phyloP scores from a whole-genome alignment of 2,113 vertebrate species.

The Chlamydotis undulata region DNA sequence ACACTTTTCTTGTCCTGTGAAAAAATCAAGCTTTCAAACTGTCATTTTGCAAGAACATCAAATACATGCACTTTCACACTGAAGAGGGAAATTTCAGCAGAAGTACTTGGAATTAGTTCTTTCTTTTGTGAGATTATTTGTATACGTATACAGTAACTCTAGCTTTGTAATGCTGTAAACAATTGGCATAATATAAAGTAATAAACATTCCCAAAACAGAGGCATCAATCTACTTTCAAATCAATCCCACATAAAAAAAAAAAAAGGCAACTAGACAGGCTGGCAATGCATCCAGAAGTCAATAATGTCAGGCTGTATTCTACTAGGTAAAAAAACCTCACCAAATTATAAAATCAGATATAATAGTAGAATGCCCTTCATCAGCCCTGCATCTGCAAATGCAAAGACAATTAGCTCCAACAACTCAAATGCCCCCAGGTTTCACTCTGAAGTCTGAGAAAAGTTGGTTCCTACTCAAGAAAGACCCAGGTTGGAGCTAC shows the following conservation, averaged over 20 bases:
- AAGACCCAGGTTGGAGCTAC: not conserved
- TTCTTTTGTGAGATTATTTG: not conserved
- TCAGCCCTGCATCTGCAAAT: not conserved
- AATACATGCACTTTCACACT: constrained; percentile 7
- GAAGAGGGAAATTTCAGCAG: constrained; percentile 12
- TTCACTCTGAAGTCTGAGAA: not conserved
- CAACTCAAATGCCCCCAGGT: not conserved
- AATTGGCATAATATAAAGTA: not conserved
- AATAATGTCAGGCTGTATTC: not conserved
- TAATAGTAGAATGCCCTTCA: not conserved
- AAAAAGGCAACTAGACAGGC: not conserved
- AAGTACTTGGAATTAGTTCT: not conserved
- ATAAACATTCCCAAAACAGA: not conserved
- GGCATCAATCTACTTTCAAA: not conserved
- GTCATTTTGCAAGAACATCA: constrained; percentile 17
- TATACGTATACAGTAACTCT: not conserved
- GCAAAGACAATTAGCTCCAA: not conserved
- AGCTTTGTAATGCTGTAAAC: not conserved
- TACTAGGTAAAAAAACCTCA: not conserved
- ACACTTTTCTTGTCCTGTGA: constrained; percentile 41
- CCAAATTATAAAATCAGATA: not conserved
- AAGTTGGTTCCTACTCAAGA: not conserved
- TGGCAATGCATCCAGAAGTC: not conserved
- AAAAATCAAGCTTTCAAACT: constrained; percentile 50
- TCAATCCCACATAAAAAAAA: not conserved